Evolutionary conservation across 2,113 vertebrate species (phyloP).

Genomic region (Gopherus evgoodei): DNA sequence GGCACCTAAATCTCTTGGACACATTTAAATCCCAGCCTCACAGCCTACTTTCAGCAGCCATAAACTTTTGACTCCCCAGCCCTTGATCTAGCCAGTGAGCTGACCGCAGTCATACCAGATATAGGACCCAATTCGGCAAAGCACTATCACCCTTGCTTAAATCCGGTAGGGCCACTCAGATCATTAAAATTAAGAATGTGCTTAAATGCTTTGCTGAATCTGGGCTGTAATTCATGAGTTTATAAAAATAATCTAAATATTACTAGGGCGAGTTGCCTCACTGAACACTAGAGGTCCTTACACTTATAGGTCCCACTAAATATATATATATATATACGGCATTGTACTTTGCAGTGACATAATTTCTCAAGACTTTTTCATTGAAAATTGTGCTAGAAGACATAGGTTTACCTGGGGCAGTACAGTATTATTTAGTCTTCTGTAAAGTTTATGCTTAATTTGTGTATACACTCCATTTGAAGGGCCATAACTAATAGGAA

Average conservation of each 20-base stretch:
- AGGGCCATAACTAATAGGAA: constrained; percentile 18
- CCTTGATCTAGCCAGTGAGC: background rate
- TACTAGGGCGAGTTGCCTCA: background rate
- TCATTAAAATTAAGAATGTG: background rate
- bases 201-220: background rate
- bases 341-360: background rate
- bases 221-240: background rate
- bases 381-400: background rate
- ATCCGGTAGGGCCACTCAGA: background rate
- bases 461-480: constrained; percentile 1
- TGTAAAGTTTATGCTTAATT: constrained; percentile 25
- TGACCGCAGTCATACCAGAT: background rate
- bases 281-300: background rate
- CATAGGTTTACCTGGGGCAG: background rate
- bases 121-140: background rate
- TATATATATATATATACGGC: background rate
- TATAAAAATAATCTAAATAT: background rate
- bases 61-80: background rate
- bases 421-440: background rate
- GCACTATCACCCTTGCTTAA: background rate
- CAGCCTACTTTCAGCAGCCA: background rate
- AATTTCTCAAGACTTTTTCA: background rate
- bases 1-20: background rate
- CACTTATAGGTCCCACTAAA: background rate
- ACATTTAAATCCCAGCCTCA: background rate